phyloP scores from a whole-genome alignment of 2,888 invertebrate species.

The Pseudanteris insignis region DNA sequence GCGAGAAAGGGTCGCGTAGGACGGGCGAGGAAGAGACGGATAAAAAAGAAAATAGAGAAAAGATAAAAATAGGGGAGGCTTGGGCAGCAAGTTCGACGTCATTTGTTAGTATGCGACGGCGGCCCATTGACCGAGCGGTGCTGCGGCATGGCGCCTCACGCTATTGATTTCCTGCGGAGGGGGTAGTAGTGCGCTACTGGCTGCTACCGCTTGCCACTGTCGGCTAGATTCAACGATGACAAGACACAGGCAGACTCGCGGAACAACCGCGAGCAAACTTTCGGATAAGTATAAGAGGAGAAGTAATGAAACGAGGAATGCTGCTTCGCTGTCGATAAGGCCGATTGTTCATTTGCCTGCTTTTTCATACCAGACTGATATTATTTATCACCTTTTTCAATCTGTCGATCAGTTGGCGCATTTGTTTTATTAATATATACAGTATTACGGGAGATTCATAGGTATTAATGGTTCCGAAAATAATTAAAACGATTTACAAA shows the following conservation, averaged over 20 bases:
- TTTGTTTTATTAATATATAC: too few relatives aligned
- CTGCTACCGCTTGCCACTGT: slow-evolving; percentile 36
- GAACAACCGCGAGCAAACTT: slow-evolving; percentile 4
- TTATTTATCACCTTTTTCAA: too few relatives aligned
- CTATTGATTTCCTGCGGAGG: slow-evolving; percentile 52
- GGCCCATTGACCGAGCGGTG: slow-evolving; percentile 46
- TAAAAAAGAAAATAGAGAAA: slow-evolving; percentile 10
- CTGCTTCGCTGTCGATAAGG: too few relatives aligned
- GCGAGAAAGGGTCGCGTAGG: too few relatives aligned
- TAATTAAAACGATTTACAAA: too few relatives aligned
- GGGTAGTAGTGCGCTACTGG: slow-evolving; percentile 42
- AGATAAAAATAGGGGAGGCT: slow-evolving; percentile 15
- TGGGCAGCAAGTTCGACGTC: slow-evolving; percentile 41
- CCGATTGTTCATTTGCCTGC: too few relatives aligned
- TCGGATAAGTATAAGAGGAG: too few relatives aligned
- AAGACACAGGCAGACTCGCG: slow-evolving; percentile 14
- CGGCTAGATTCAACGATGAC: slow-evolving; percentile 25
- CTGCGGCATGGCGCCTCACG: slow-evolving; percentile 49
- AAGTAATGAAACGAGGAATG: too few relatives aligned
- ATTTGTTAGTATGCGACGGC: slow-evolving; percentile 42
- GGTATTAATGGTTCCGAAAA: too few relatives aligned
- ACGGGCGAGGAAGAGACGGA: background rate
- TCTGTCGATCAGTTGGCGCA: too few relatives aligned
- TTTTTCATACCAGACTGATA: too few relatives aligned
- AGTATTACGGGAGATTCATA: too few relatives aligned